Base-by-base conservation (phyloP, 2,888 invertebrate species). In the Allacma fusca region DNA sequence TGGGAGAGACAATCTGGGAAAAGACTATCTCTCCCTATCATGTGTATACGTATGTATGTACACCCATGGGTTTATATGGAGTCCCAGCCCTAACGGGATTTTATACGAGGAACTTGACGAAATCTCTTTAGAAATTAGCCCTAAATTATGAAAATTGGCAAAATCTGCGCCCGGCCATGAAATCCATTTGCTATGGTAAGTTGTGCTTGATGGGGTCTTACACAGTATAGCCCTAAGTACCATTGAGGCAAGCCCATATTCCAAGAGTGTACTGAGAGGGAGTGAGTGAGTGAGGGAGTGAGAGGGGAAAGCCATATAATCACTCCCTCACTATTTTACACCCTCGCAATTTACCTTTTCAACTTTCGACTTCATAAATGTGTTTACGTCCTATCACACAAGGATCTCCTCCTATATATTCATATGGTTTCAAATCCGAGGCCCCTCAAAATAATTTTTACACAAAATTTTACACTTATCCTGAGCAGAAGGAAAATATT, bases 71-170 rank as follows among this genome's bases (percentile, higher is more conserved):
- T 40, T 5, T 40, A 40, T 40, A 40, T 40, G n/a, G n/a, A n/a
- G 7, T n/a, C 16, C 5, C n/a, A 9, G 2, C 19, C 50, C 16
- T 50, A 13, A 50, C n/a, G 19, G 1, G 7, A 50, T n/a, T 62
- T n/a, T 65, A 65, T 65, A 65, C n/a, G 29, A 26, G 24, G 1
- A 70, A 50, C 16, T 23, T 70, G 44, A 50, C 16, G 70, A 70
- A 70, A 70, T 70, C 50, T 70, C 21, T 70, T 70, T 13, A 70
- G 70, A 70, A 74, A 74, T 74, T 74, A 74, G 73, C 73, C 44
- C 40, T 74, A 64, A 74, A 74, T 74, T 74, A 74, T 74, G 73
- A 74, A 74, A 74, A 74, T 74, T 74, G 73, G 64, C 64, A 43
- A 64, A 74, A 74, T 74, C 73, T 64, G 34, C 64, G 40, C 64